A percentile compares a stretch with the other conserved stretches of the same genome.
phyloP scores from a whole-genome alignment of 2,797 vertebrate genomes.

The Spea hammondii region DNA sequence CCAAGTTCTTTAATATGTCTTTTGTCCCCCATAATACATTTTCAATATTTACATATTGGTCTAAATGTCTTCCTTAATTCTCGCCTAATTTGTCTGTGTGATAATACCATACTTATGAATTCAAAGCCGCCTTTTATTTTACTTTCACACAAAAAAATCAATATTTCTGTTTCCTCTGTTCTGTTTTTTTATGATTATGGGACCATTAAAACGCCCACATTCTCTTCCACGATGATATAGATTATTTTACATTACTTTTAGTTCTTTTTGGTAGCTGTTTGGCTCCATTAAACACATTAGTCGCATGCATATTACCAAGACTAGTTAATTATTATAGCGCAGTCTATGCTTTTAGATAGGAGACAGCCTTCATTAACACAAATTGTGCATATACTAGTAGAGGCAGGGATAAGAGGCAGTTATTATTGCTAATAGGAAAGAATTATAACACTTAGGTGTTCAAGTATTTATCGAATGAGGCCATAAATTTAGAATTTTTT shows the following conservation, averaged over 20 bases:
- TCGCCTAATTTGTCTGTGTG: conserved; percentile 20
- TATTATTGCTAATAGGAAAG: conserved; percentile 45
- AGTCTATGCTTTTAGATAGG: conserved; percentile 49
- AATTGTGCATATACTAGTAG: conserved; percentile 39
- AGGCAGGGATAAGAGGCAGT: conserved; percentile 42
- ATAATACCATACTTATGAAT: conserved; percentile 23
- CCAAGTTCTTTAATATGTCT: no score
- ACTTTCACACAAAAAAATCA: conserved; percentile 51
- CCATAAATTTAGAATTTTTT: conserved; percentile 19
- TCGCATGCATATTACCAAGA: conserved; percentile 39
- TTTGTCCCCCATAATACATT: no score
- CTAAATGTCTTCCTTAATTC: conserved; percentile 27
- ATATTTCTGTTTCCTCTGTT: conserved; percentile 56
- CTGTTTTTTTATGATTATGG: conserved; percentile 46
- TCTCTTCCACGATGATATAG: conserved; percentile 37
- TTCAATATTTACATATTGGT: not conserved
- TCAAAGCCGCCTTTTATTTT: conserved; percentile 39
- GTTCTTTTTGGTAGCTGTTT: conserved; percentile 41
- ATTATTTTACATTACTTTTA: conserved; percentile 46
- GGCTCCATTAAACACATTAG: conserved; percentile 38
- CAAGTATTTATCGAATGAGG: conserved; percentile 18
- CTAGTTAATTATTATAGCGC: conserved; percentile 49
- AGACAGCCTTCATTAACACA: conserved; percentile 42
- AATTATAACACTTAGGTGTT: conserved; percentile 36
- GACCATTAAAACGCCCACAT: conserved; percentile 49